A percentile compares a stretch with the other conserved stretches of the same genome.
These are phyloP conservation scores for Sebastes goodei DNA, from an alignment of 2,797 vertebrate species.

Conservation along the genomic window DNA sequence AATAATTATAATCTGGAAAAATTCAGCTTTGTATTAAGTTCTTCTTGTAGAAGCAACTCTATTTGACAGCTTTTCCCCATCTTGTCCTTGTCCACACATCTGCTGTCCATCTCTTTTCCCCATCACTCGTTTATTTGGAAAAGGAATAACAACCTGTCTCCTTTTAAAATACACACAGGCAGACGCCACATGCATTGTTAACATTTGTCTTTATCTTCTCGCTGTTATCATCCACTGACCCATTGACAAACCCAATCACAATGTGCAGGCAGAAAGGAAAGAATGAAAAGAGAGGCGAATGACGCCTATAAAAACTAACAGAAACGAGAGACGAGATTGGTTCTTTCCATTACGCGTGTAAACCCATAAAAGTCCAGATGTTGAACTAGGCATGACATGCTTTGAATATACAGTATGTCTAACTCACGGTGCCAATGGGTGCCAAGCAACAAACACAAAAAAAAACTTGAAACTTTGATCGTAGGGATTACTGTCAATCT, in stretches of 20 bases:
- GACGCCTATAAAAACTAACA: slow-evolving; percentile 54
- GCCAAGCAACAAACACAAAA: slow-evolving; percentile 43
- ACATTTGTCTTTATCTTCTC: slow-evolving; percentile 25
- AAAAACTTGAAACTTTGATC: slow-evolving; percentile 10
- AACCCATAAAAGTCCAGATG: slow-evolving; percentile 74
- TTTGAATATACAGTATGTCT: slow-evolving; percentile 21
- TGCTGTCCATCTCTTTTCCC: slow-evolving; percentile 53
- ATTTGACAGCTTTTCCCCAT: slow-evolving; percentile 22
- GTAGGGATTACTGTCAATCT: slow-evolving; percentile 28
- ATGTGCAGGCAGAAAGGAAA: slow-evolving; percentile 13
- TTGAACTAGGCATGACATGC: slow-evolving; percentile 50
- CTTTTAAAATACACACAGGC: slow-evolving; percentile 50
- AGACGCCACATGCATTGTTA: slow-evolving; percentile 34
- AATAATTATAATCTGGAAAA: not conserved
- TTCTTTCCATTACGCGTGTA: slow-evolving; percentile 72
- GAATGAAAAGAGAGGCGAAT: slow-evolving; percentile 22
- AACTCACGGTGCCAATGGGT: slow-evolving; percentile 32
- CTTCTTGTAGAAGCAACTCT: slow-evolving; percentile 2
- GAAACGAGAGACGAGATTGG: slow-evolving; percentile 49
- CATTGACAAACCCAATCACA: slow-evolving; percentile 59
- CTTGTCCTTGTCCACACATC: slow-evolving; percentile 49
- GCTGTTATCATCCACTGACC: slow-evolving; percentile 50
- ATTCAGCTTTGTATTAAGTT: slow-evolving; percentile 5
- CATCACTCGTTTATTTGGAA: slow-evolving; percentile 58
- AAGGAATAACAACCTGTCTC: slow-evolving; percentile 64